A percentile compares a stretch with the other conserved stretches of the same genome.
Conservation (phyloP, 37 sponge, comb jelly and placozoan genomes). For the Haliclona indistincta region DNA sequence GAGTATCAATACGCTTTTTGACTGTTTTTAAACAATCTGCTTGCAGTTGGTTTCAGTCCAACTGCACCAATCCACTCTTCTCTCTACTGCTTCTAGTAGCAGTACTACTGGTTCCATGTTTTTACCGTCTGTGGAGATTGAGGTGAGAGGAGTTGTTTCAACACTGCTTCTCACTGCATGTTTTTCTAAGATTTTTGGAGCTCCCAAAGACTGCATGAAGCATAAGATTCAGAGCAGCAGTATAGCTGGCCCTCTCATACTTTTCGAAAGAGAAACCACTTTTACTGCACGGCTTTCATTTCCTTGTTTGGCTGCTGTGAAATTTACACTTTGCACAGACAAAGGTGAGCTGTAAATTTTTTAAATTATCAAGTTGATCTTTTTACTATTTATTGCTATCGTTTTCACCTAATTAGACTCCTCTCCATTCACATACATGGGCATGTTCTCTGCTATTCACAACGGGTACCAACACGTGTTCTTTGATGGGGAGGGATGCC, state of each 20-base stretch:
- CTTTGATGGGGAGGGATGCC: background rate
- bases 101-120: too few relatives aligned
- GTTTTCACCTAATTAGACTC: slow-evolving; percentile 10
- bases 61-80: too few relatives aligned
- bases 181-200: slow-evolving; percentile 38
- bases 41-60: too few relatives aligned
- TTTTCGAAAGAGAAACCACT: slow-evolving; percentile 27
- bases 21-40: too few relatives aligned
- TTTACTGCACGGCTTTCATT: slow-evolving; percentile 6
- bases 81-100: too few relatives aligned
- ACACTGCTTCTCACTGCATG: background rate
- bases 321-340: background rate
- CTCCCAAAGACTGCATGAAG: slow-evolving; percentile 35
- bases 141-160: background rate
- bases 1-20: too few relatives aligned
- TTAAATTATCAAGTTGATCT: background rate
- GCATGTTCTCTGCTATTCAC: slow-evolving; percentile 2
- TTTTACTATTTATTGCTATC: background rate
- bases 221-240: slow-evolving; percentile 16
- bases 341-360: background rate
- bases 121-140: slow-evolving; percentile 29
- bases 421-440: background rate
- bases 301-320: slow-evolving; percentile 17
- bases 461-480: slow-evolving; percentile 36
- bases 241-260: slow-evolving; percentile 12